Percentiles rank a stretch among this genome's conserved stretches.
Evolutionary conservation across 1,140 invertebrate species (phyloP).

Genomic region (Hyles euphorbiae): DNA sequence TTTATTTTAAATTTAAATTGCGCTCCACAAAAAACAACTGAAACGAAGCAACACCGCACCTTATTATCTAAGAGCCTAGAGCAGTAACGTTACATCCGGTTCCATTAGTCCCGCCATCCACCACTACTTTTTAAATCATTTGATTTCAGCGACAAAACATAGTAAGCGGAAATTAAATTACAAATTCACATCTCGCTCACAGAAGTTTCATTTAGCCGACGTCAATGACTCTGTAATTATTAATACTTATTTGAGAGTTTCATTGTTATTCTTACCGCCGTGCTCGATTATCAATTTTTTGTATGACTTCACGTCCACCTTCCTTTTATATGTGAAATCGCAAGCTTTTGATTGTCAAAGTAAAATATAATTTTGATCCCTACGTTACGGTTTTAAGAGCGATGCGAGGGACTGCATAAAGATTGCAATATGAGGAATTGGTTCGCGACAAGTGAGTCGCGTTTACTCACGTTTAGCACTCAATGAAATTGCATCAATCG

Average conservation of each 20-base stretch:
- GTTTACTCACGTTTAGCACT: conserved; percentile 68
- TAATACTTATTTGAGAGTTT: conserved; percentile 66
- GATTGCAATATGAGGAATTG: conserved; percentile 32
- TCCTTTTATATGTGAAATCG: conserved; percentile 39
- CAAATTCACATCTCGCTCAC: conserved; percentile 50
- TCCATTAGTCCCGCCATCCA: neutral
- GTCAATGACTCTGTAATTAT: conserved; percentile 67
- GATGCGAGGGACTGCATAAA: conserved; percentile 16
- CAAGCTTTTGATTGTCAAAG: conserved; percentile 13
- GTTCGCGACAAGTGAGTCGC: conserved; percentile 44
- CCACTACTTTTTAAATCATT: conserved; percentile 9
- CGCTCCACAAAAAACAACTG: neutral
- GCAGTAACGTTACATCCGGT: neutral
- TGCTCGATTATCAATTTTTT: conserved; percentile 65
- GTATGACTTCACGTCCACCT: conserved; percentile 39
- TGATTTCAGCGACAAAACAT: conserved; percentile 16
- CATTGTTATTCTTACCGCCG: conserved; percentile 60
- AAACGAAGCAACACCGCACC: neutral
- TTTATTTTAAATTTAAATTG: neutral
- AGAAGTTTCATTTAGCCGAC: conserved; percentile 49
- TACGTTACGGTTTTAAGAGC: conserved; percentile 27
- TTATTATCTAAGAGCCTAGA: neutral
- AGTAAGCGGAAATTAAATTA: conserved; percentile 27
- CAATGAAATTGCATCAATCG: conserved; percentile 69
- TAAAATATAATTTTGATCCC: conserved; percentile 27